Percentiles rank a stretch among this genome's conserved stretches.
Conservation (phyloP, 1,140 invertebrate genomes). For the Apis dorsata region DNA sequence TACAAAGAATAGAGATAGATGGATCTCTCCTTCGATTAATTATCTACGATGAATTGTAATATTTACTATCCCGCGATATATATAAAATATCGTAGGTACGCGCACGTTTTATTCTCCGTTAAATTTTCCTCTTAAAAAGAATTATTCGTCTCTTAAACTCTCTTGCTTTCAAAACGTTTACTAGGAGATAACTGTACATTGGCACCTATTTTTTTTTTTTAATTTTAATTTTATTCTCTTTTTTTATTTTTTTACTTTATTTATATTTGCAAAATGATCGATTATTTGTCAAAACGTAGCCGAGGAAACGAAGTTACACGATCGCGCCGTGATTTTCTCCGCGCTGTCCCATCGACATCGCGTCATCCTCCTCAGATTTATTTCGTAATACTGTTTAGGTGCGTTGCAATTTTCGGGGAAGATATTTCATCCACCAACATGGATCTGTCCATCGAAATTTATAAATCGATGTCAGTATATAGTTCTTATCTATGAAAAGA, state of each 20-base stretch:
- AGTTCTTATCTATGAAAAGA: not conserved
- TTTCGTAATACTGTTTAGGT: constrained; percentile 42
- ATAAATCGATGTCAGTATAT: not conserved
- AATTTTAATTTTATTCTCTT: not conserved
- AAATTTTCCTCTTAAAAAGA: not conserved
- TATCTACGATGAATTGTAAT: not conserved
- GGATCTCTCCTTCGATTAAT: not conserved
- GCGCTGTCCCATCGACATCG: constrained; percentile 43
- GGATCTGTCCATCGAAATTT: not conserved
- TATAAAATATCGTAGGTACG: not conserved
- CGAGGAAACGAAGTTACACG: constrained; percentile 47
- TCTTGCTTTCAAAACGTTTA: too few relatives aligned
- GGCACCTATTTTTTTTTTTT: constrained; percentile 25
- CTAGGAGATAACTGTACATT: constrained; percentile 8
- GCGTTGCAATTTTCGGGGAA: constrained; percentile 22
- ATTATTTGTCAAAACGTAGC: not conserved
- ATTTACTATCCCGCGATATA: not conserved
- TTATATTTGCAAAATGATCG: not conserved
- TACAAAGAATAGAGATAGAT: too few relatives aligned
- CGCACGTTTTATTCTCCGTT: not conserved
- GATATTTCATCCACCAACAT: constrained; percentile 3
- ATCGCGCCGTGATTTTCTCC: constrained; percentile 56
- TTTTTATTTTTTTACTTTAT: not conserved
- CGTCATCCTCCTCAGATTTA: not conserved
- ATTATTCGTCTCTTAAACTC: not conserved